A percentile compares a stretch with the other conserved stretches of the same genome.
These are phyloP conservation scores for Conchocele bisecta DNA, from an alignment of 2,888 invertebrate genomes.

Conservation along the genomic window DNA sequence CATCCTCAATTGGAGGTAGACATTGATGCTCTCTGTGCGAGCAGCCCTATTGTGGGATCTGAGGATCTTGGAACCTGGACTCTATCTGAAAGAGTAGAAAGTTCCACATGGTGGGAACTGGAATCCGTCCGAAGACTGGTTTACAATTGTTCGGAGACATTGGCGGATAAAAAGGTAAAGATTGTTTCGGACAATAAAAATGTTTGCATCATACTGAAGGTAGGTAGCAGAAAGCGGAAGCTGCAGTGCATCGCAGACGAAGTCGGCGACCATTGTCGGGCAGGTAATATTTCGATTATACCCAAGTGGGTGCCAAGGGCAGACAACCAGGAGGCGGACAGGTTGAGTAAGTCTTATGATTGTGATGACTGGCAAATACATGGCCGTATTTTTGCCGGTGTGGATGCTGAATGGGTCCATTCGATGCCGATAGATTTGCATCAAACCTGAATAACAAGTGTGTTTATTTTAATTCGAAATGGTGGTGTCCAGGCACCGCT, in stretches of 20 bases:
- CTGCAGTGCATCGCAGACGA: constrained; percentile 9
- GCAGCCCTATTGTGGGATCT: too few species aligned
- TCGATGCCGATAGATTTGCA: constrained; percentile 21
- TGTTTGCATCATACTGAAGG: constrained; percentile 20
- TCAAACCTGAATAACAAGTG: constrained; percentile 19
- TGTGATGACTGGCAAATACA: constrained; percentile 22
- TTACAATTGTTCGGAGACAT: too few species aligned
- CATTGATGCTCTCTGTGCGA: too few species aligned
- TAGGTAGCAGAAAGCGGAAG: constrained; percentile 25
- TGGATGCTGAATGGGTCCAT: constrained; percentile 11
- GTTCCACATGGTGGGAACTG: too few species aligned
- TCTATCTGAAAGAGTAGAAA: too few species aligned
- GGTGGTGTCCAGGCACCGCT: constrained; percentile 17
- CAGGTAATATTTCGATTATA: neutral
- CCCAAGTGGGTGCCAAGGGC: constrained; percentile 25
- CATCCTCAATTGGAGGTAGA: too few species aligned
- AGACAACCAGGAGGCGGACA: constrained; percentile 14
- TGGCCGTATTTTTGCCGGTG: neutral
- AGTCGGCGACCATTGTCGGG: constrained; percentile 1
- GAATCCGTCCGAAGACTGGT: too few species aligned
- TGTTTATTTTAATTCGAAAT: constrained; percentile 12
- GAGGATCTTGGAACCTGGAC: too few species aligned
- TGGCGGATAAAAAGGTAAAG: too few species aligned
- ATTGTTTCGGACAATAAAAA: constrained; percentile 32
- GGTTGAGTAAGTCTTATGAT: constrained; percentile 15